Base-by-base conservation (phyloP, 2,888 invertebrate species). In the Amiota mariae region DNA sequence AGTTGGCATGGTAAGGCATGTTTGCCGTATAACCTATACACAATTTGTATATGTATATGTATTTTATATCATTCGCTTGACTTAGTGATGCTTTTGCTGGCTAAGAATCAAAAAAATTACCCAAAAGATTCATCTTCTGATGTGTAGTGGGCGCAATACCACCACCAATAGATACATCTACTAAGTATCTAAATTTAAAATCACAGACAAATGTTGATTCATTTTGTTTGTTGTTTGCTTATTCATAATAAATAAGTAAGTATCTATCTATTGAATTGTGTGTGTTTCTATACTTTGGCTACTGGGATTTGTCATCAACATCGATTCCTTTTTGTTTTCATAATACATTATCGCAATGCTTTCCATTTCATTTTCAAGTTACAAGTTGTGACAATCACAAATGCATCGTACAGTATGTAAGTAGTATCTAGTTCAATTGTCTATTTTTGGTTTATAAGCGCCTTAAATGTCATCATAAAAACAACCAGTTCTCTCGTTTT, bases 161-260 rank as follows among this genome's bases (percentile, higher is more conserved):
- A 54, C 15, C 54, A 54, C 15, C 15, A 15, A 54, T n/a, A 54
- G 54, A 54, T 54, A 54, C 54, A 2, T 79, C n/a, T n/a, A n/a
- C n/a, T n/a, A n/a, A n/a, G n/a, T 74, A 75, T 81, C 85, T 82
- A 82, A 82, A 84, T 72, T 85, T 82, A 82, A 82, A 85, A 76
- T 66, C 74, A 70, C 73, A 82, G 75, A 80, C 70, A 66, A 20
- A 67, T 73, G 71, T 75, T 79, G 82, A 82, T 85, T 82, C 85
- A 82, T 85, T 76, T 75, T 15, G 76, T 76, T 75, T n/a, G 78
- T 75, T 15, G 76, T 76, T 75, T n/a, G 78, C 75, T 85, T 84
- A 82, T 85, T 82, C 82, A 82, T 85, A 71, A 57, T 57, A 67
- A 72, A n/a, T 54, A 54, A 54, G n/a, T 54, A 15, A 54, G 36